Base-by-base conservation (phyloP, 30 jellyfish, hydroid and myxozoan species). In the Nemopilema nomurai region DNA sequence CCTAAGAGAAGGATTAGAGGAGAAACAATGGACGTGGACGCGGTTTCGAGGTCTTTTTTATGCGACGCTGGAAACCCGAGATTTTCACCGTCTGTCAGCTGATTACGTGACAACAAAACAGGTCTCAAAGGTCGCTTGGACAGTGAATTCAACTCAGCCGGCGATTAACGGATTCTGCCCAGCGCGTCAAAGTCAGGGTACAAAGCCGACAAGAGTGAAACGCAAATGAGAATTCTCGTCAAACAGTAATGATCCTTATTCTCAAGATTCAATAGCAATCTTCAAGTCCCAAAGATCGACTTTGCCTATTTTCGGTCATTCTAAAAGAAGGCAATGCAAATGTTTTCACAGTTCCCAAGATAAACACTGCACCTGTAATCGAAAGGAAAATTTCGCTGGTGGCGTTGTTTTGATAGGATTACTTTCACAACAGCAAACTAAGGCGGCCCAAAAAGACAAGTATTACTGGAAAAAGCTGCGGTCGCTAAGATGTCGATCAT, bases 11-110 rank as follows among this genome's bases (percentile, higher is more conserved):
- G 87, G 69, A 77, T 77, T 77, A 77, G 41, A 53, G 16, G 7
- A 18, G 30, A 77, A 57, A 77, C 87, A 77, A 77, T 62, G 49
- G 70, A 30, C 18, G 53, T 24, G 66, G 65, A 77, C 63, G 78
- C 74, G 78, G 49, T 21, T 62, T 20, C 33, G 41, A 67, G 13
- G 18, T 77, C 68, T 50, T 77, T 62, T 62, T 51, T 76, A 62
- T 57, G 76, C 16, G 78, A 57, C 87, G 49, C 25, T 19, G 76
- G 76, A 57, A 77, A 77, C 87, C 33, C 51, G 87, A 63, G 71
- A 77, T 20, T 23, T 30, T 30, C 33, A 20, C 17, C 33, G 33
- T 67, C 33, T 67, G 33, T 67, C 76, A 1, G 23, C 20, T 30
- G 76, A 67, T 67, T 67, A 30, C 20, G 23, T 17, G 33, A 67